These are phyloP conservation scores for Apostichopus californicus DNA, from an alignment of 35 echinoderm and acorn worm species.

Conservation along the genomic window DNA sequence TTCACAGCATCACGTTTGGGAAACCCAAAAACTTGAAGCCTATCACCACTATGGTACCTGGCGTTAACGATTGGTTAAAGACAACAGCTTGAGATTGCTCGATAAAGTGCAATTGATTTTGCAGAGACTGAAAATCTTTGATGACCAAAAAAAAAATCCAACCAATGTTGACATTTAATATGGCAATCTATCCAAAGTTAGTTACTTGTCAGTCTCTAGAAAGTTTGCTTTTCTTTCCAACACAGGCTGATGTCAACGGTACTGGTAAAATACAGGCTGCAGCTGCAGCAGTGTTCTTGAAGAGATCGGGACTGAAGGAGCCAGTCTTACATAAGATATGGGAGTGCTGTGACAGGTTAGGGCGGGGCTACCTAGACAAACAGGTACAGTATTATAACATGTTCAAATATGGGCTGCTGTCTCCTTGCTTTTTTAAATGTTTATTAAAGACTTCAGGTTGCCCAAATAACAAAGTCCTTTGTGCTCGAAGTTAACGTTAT, in stretches of 20 bases:
- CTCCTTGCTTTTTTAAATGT: background rate
- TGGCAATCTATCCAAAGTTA: too few relatives aligned
- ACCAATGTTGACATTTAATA: too few relatives aligned
- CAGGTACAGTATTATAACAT: constrained; percentile 56
- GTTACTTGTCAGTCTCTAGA: background rate
- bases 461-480: too few relatives aligned
- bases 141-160: too few relatives aligned
- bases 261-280: constrained; percentile 81
- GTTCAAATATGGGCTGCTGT: background rate
- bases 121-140: too few relatives aligned
- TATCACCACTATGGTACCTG: too few relatives aligned
- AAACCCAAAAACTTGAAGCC: too few relatives aligned
- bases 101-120: too few relatives aligned
- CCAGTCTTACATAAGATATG: constrained; percentile 91
- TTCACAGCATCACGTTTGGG: too few relatives aligned
- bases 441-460: background rate
- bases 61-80: background rate
- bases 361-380: constrained; percentile 88
- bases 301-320: constrained; percentile 87
- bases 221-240: background rate
- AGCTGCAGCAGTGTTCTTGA: constrained; percentile 86
- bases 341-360: constrained; percentile 84
- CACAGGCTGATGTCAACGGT: constrained; percentile 73
- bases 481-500: too few relatives aligned
- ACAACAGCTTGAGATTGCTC: background rate